These are phyloP conservation scores for Scaptodrosophila latifasciaeformis DNA, from an alignment of 2,888 invertebrate genomes.

Conservation along the genomic window DNA sequence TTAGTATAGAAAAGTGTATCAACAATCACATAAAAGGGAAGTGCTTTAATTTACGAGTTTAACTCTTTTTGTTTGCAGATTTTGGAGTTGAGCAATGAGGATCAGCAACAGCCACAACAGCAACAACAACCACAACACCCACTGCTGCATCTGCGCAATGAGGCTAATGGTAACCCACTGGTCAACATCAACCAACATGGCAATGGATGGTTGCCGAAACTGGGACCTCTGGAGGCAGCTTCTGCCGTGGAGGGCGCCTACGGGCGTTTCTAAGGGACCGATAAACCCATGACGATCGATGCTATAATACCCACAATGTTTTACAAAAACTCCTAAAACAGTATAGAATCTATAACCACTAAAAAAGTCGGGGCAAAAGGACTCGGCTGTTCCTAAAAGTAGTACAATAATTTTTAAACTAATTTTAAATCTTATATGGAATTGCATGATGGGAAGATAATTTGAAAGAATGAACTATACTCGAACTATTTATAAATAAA, in stretches of 20 bases:
- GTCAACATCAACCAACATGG: slow-evolving; percentile 35
- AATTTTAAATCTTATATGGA: slow-evolving; percentile 33
- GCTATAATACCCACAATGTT: neutral
- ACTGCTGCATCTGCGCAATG: slow-evolving; percentile 59
- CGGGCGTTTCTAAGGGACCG: slow-evolving; percentile 56
- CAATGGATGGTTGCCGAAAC: slow-evolving; percentile 63
- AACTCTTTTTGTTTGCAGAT: slow-evolving; percentile 68
- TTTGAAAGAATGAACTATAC: too few relatives aligned
- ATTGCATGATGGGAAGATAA: slow-evolving; percentile 23
- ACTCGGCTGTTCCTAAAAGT: slow-evolving; percentile 51
- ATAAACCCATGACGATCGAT: slow-evolving; percentile 28
- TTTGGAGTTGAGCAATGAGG: slow-evolving; percentile 74
- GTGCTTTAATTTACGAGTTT: slow-evolving; percentile 39
- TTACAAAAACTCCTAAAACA: neutral
- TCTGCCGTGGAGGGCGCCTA: slow-evolving; percentile 53
- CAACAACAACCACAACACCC: slow-evolving; percentile 34
- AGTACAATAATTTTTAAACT: slow-evolving; percentile 58
- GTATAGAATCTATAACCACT: too few relatives aligned
- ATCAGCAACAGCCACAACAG: slow-evolving; percentile 55
- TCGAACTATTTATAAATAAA: too few relatives aligned
- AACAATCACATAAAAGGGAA: slow-evolving; percentile 27
- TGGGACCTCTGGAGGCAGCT: slow-evolving; percentile 59
- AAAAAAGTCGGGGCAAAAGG: slow-evolving; percentile 21
- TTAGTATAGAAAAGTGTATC: too few relatives aligned
- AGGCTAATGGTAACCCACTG: slow-evolving; percentile 45